These are phyloP conservation scores for Dyspetes luteomarginatus DNA, from an alignment of 2,888 invertebrate genomes.

Conservation along the genomic window DNA sequence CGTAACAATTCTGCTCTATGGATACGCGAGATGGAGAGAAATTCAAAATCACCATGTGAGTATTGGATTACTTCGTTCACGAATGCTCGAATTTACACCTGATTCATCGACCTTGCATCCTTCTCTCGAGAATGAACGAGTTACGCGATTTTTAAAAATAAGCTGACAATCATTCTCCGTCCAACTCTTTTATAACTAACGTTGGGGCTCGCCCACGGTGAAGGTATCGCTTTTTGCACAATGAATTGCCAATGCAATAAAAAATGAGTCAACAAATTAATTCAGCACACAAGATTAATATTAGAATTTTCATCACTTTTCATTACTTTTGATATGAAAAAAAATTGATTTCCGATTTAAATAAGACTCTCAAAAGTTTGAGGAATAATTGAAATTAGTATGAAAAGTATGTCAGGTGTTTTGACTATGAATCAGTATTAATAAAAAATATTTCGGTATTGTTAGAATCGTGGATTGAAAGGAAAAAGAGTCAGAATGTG, in stretches of 20 bases:
- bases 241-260: conserved; percentile 8
- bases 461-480: conserved; percentile 14
- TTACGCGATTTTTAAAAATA: conserved; percentile 57
- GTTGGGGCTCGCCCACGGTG: conserved; percentile 10
- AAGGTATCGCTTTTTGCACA: neutral
- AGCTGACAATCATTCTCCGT: conserved; percentile 35
- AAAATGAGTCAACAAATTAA: neutral
- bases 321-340: no score
- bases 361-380: no score
- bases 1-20: conserved; percentile 61
- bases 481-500: conserved; percentile 8
- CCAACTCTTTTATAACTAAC: neutral
- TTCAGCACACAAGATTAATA: no score
- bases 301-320: no score
- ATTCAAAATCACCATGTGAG: conserved; percentile 60
- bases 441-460: conserved; percentile 36
- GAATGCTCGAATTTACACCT: conserved; percentile 29
- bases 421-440: conserved; percentile 34
- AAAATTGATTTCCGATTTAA: no score
- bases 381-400: no score
- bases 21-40: conserved; percentile 62
- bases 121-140: conserved; percentile 32
- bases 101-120: conserved; percentile 15
- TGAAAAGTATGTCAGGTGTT: neutral
- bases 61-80: conserved; percentile 27